Base-by-base conservation (phyloP, 2,888 invertebrate species). In the Amaurobius ferox region DNA sequence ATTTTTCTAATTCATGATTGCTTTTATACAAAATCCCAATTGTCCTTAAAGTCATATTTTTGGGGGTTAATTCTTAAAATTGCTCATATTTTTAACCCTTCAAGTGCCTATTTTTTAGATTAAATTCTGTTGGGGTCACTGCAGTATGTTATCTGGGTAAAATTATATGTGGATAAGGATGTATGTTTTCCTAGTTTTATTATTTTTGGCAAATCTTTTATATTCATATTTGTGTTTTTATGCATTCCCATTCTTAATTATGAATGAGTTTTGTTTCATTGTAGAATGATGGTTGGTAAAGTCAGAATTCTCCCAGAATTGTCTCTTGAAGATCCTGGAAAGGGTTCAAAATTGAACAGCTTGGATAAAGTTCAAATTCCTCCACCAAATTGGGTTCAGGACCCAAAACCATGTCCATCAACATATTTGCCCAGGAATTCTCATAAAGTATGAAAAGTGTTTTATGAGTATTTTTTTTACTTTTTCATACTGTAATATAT, bases 251-350 rank as follows among this genome's bases (percentile, higher is more conserved):
- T 40, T 0, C 13, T 16, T 40, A 40, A 40, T 40, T 40, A n/a
- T n/a, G n/a, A n/a, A n/a, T n/a, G n/a, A n/a, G n/a, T 35, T 61
- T 26, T 26, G 9, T 61, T 61, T 9, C n/a, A 39, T 62, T 77
- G 23, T 30, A 87, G 87, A 0, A 74, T 87, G 11, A 39, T 87
- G 6, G 61, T 87, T 13, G 94, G 93, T 2, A 93, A 93, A 88
- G 94, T 95, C 0, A 93, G 93, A 90, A 94, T 96, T 79, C 91
- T 95, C 87, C 94, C 94, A 0, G 96, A 96, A 91, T 92, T 94
- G 62, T 91, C 92, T 40, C 91, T 95, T 71, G 92, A 92, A 0
- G 93, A 94, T 86, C 94, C 94, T 26, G 90, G 93, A 61, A 90
- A 91, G 40, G 91, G 92, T 0, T 91, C 92, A 44, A 88, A 90